Evolutionary conservation across 2,888 invertebrate species (phyloP).

Genomic region (Calameuta filiformis): DNA sequence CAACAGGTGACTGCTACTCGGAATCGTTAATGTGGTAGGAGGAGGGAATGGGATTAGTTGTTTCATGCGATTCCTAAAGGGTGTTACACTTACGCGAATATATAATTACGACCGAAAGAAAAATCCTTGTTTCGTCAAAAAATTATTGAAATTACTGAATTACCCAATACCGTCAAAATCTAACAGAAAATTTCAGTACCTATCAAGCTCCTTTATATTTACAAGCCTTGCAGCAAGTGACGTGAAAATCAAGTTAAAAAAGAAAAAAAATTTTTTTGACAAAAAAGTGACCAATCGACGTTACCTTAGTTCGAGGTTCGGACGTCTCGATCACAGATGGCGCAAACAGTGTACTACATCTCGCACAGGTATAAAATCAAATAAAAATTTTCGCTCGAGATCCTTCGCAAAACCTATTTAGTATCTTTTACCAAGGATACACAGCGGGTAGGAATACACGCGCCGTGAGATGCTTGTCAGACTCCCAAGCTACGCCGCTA

Average conservation of each 20-base stretch:
- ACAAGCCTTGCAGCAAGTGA: too few species aligned
- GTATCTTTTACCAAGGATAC: background rate
- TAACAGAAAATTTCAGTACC: too few species aligned
- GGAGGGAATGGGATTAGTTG: background rate
- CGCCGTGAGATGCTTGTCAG: background rate
- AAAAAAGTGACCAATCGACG: too few species aligned
- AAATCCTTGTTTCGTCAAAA: background rate
- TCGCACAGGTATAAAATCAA: background rate
- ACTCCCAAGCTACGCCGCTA: conserved; percentile 5
- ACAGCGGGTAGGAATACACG: background rate
- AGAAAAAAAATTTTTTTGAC: too few species aligned
- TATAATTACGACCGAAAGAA: background rate
- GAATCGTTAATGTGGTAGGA: background rate
- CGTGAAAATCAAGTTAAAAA: too few species aligned
- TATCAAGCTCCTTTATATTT: too few species aligned
- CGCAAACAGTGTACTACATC: background rate
- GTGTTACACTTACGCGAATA: background rate
- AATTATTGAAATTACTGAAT: background rate
- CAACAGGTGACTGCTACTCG: background rate
- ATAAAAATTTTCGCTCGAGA: background rate
- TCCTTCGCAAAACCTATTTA: background rate
- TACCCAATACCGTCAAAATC: background rate
- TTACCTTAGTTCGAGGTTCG: too few species aligned
- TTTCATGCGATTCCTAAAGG: background rate
- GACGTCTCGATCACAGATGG: background rate